Conservation (phyloP, 1,140 invertebrate species). For the Drosophila varians region DNA sequence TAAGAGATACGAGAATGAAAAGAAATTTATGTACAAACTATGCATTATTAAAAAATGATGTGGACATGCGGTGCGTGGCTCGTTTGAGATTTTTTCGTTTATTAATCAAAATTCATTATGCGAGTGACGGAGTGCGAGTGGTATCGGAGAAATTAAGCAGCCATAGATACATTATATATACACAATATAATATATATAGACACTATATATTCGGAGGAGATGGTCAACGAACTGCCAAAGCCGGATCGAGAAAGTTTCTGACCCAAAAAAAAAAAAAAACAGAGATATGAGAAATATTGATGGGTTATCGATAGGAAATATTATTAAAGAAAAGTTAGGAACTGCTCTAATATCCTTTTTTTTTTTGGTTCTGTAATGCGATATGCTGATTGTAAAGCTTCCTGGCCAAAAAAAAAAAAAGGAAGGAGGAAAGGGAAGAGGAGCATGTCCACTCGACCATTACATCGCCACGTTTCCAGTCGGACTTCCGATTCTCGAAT, state of each 20-base stretch:
- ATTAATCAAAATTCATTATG: conserved; percentile 76
- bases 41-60: conserved; percentile 83
- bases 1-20: conserved; percentile 9
- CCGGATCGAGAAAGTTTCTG: conserved; percentile 74
- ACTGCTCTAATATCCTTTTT: neutral
- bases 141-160: conserved; percentile 70
- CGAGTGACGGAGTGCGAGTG: conserved; percentile 36
- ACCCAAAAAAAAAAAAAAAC: conserved; percentile 39
- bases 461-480: conserved; percentile 64
- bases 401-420: conserved; percentile 17
- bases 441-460: conserved; percentile 63
- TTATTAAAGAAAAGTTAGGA: too few relatives aligned
- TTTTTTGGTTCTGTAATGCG: conserved; percentile 36
- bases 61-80: conserved; percentile 68
- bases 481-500: conserved; percentile 72
- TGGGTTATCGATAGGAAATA: neutral
- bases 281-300: neutral
- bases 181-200: neutral
- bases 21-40: conserved; percentile 82
- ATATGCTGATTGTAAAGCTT: conserved; percentile 74
- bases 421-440: neutral
- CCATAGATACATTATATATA: conserved; percentile 46
- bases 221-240: conserved; percentile 71
- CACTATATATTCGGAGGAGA: conserved; percentile 39
- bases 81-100: conserved; percentile 74